Evolutionary conservation across 2,888 invertebrate genomes (phyloP).

Genomic region (Campoplex nolae): DNA sequence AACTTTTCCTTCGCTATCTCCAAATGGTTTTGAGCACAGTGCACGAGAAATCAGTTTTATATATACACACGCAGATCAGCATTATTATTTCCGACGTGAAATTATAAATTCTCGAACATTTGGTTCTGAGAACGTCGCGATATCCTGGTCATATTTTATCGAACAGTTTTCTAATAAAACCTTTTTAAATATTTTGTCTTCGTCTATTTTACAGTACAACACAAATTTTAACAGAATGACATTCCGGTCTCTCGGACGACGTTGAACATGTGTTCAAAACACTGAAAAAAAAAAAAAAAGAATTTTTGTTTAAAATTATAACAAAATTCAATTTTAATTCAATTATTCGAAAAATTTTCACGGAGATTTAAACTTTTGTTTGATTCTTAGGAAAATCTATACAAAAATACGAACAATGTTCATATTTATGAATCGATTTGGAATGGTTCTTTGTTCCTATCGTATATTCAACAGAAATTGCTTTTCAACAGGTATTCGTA

Average conservation of each 20-base stretch:
- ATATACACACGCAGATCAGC: conserved; percentile 6
- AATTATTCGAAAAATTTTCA: background rate
- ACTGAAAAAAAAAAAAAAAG: background rate
- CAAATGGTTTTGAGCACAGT: conserved; percentile 22
- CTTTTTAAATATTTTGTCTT: background rate
- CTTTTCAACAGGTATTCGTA: background rate
- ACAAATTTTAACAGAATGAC: background rate
- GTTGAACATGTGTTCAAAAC: background rate
- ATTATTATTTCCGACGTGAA: conserved; percentile 5
- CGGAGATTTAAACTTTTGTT: background rate
- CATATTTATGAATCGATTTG: background rate
- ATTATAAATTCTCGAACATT: conserved; percentile 1
- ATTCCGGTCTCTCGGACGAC: background rate
- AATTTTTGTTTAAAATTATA: background rate
- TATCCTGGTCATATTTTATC: background rate
- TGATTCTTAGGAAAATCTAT: background rate
- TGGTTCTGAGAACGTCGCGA: conserved; percentile 5
- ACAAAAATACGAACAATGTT: background rate
- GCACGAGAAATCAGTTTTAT: conserved; percentile 8
- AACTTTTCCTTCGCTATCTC: conserved; percentile 20
- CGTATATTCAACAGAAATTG: background rate
- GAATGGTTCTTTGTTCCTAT: background rate
- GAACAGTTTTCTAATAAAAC: background rate
- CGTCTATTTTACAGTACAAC: background rate
- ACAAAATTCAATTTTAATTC: background rate